A percentile compares a stretch with the other conserved stretches of the same genome.
Evolutionary conservation across 2,888 invertebrate species (phyloP).

Genomic region (Agrochola lychnidis): DNA sequence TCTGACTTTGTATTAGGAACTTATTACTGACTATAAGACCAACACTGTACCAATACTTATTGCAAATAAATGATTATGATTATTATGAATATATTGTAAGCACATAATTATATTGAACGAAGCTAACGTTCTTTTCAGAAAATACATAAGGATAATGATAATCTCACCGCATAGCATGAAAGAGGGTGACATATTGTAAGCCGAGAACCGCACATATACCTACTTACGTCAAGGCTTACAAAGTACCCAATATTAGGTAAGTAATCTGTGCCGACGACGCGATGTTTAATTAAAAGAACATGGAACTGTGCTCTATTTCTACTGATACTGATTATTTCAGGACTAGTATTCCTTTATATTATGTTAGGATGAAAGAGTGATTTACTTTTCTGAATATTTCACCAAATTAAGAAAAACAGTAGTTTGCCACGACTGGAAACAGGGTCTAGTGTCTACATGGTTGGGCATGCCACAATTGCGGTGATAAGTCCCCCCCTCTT

Average conservation of each 20-base stretch:
- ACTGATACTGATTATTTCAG: conserved; percentile 26
- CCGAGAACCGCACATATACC: neutral
- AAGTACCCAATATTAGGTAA: conserved; percentile 35
- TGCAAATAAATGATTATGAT: too few relatives aligned
- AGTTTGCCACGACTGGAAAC: neutral
- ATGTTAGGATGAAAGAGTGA: neutral
- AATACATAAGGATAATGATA: conserved; percentile 17
- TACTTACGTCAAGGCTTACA: conserved; percentile 14
- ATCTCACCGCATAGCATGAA: conserved; percentile 23
- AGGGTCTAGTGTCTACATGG: neutral
- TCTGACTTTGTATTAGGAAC: too few relatives aligned
- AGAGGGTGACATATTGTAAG: conserved; percentile 46
- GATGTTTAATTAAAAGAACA: conserved; percentile 58
- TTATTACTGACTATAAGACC: too few relatives aligned
- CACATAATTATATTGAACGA: neutral
- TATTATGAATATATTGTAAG: neutral
- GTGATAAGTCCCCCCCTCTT: too few relatives aligned
- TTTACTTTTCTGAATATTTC: neutral
- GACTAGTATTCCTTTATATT: neutral
- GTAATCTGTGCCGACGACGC: conserved; percentile 30
- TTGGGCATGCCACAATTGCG: too few relatives aligned
- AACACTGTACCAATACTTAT: too few relatives aligned
- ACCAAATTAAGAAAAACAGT: neutral
- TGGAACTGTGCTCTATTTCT: conserved; percentile 30
- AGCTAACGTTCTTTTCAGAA: neutral